phyloP scores from a whole-genome alignment of 2,888 invertebrate species.

The Rhyacophila evoluta region DNA sequence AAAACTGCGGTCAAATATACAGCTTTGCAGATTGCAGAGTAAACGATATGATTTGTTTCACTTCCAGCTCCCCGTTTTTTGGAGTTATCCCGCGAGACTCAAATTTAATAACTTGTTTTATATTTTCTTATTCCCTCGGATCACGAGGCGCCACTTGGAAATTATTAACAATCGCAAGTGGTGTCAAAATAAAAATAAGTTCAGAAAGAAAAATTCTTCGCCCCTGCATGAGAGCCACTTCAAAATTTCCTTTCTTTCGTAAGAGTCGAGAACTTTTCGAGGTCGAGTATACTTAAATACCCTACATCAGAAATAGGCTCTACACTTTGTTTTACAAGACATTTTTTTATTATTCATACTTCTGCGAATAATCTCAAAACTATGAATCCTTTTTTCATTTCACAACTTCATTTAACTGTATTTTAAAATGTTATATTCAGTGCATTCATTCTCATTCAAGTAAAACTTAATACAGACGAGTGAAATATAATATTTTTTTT shows the following conservation, averaged over 20 bases:
- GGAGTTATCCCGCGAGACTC: not conserved
- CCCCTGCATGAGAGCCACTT: not conserved
- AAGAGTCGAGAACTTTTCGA: not conserved
- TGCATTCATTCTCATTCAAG: too few relatives aligned
- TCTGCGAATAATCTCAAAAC: too few relatives aligned
- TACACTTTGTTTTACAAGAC: too few relatives aligned
- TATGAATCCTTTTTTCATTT: too few relatives aligned
- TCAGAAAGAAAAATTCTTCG: not conserved
- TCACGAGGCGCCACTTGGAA: not conserved
- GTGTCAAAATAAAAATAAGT: constrained; percentile 4
- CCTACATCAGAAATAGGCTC: too few relatives aligned
- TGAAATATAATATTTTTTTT: too few relatives aligned
- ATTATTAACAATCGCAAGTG: constrained; percentile 9
- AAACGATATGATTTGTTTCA: constrained; percentile 22
- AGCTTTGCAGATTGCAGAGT: not conserved
- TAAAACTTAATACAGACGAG: too few relatives aligned
- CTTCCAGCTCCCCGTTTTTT: not conserved
- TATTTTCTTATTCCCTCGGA: constrained; percentile 12
- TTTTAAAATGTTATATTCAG: too few relatives aligned
- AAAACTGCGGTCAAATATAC: not conserved
- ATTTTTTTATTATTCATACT: too few relatives aligned
- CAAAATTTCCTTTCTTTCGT: not conserved
- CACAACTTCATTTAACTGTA: too few relatives aligned
- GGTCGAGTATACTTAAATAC: not conserved
- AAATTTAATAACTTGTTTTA: constrained; percentile 14